Evolutionary conservation across 2,888 invertebrate genomes (phyloP).

Genomic region (Cremastobaeus sp.): DNA sequence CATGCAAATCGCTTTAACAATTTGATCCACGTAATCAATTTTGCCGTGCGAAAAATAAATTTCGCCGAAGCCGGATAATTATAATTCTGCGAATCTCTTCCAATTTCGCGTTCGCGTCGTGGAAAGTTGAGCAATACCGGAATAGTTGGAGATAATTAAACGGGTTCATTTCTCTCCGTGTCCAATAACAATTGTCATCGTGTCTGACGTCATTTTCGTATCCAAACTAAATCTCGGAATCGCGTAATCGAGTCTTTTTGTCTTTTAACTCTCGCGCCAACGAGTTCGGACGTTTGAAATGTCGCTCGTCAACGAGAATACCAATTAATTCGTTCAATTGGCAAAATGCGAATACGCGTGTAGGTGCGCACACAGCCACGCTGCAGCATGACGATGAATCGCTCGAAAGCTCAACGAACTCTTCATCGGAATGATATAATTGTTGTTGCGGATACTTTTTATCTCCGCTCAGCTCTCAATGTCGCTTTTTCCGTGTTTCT

Average conservation of each 20-base stretch:
- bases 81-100: no score
- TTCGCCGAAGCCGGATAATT: no score
- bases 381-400: slow-evolving; percentile 17
- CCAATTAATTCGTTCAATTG: slow-evolving; percentile 72
- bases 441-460: slow-evolving; percentile 48
- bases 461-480: slow-evolving; percentile 16
- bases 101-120: no score
- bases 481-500: background rate
- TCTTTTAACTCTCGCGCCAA: slow-evolving; percentile 31
- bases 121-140: no score
- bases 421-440: slow-evolving; percentile 50
- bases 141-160: background rate
- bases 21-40: no score
- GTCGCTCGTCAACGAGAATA: slow-evolving; percentile 55
- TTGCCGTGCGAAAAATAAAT: no score
- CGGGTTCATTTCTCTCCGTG: background rate
- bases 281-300: slow-evolving; percentile 45
- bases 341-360: slow-evolving; percentile 63
- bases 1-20: background rate
- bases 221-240: slow-evolving; percentile 20
- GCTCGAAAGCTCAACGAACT: slow-evolving; percentile 59
- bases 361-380: slow-evolving; percentile 18
- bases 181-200: background rate
- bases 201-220: background rate
- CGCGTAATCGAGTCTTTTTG: slow-evolving; percentile 26